Percentiles rank a stretch among this genome's conserved stretches.
phyloP scores from a whole-genome alignment of 2,113 vertebrate genomes.

The Craseonycteris thonglongyai region DNA sequence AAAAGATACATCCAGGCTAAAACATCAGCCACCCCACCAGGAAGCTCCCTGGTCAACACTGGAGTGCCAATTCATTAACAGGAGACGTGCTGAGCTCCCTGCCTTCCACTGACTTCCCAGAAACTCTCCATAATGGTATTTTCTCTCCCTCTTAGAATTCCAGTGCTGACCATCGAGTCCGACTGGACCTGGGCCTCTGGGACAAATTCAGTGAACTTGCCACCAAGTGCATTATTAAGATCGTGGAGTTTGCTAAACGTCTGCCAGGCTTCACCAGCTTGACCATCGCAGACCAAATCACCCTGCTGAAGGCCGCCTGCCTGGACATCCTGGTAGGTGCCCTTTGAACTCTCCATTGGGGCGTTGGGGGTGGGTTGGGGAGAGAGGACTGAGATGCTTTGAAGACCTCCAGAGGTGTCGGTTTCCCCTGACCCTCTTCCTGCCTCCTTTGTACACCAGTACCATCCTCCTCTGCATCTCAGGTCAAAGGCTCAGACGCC shows the following conservation, averaged over 20 bases:
- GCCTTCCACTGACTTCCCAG: constrained; percentile 7
- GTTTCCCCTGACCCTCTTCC: not conserved
- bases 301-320: constrained; percentile 94
- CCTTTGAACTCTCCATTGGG: accelerated
- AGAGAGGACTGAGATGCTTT: accelerated
- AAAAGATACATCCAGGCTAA: constrained; percentile 49
- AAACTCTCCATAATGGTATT: constrained; percentile 23
- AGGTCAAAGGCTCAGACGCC: not conserved
- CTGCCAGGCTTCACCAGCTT: constrained; percentile 95
- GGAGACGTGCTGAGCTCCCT: not conserved
- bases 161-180: constrained; percentile 94
- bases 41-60: constrained; percentile 43
- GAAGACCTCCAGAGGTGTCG: not conserved
- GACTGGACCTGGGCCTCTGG: constrained; percentile 97
- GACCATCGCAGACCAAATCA: constrained; percentile 97
- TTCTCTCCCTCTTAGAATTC: constrained; percentile 86
- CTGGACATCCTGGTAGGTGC: constrained; percentile 93
- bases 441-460: not conserved
- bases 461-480: not conserved
- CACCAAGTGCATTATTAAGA: constrained; percentile 99
- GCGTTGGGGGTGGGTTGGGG: accelerated
- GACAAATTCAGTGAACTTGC: constrained; percentile 99
- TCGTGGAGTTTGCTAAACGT: constrained; percentile 98
- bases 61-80: not conserved
- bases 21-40: constrained; percentile 38